Conservation (phyloP, 2,888 invertebrate species). For the Philereme transversata region DNA sequence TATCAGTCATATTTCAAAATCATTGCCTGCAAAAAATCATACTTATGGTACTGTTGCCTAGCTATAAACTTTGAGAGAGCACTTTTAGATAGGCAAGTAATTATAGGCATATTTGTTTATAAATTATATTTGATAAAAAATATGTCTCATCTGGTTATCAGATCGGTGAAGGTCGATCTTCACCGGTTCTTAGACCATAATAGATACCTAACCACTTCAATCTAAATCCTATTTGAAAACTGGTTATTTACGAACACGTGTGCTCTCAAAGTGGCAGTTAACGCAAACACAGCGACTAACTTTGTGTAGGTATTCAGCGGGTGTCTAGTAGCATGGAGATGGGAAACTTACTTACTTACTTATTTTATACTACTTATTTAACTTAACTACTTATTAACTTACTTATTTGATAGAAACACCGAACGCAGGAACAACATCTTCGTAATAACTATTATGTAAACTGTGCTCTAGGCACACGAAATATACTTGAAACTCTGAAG, state of each 20-base stretch:
- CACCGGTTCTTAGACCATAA: too few relatives aligned
- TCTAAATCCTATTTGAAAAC: conserved; percentile 7
- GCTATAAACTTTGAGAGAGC: too few relatives aligned
- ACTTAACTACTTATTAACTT: too few relatives aligned
- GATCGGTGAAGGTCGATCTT: too few relatives aligned
- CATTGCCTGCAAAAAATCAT: too few relatives aligned
- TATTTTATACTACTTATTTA: too few relatives aligned
- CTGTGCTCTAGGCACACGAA: conserved; percentile 6
- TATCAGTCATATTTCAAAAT: too few relatives aligned
- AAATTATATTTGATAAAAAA: too few relatives aligned
- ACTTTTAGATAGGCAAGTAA: too few relatives aligned
- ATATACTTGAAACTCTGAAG: conserved; percentile 12
- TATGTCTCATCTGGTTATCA: too few relatives aligned
- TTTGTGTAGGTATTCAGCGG: conserved; percentile 16
- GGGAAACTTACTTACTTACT: conserved; percentile 28
- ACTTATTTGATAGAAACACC: conserved; percentile 12
- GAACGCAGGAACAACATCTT: conserved; percentile 11
- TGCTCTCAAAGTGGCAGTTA: conserved; percentile 18
- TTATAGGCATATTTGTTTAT: too few relatives aligned
- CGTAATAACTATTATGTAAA: conserved; percentile 1
- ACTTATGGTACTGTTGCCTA: too few relatives aligned
- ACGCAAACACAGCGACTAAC: conserved; percentile 15
- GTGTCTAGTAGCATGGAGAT: conserved; percentile 29
- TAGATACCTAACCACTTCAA: conserved; percentile 6
- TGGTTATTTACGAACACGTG: conserved; percentile 10